These are phyloP conservation scores for Caranx melampygus DNA, from an alignment of 2,113 vertebrate genomes.

Conservation along the genomic window DNA sequence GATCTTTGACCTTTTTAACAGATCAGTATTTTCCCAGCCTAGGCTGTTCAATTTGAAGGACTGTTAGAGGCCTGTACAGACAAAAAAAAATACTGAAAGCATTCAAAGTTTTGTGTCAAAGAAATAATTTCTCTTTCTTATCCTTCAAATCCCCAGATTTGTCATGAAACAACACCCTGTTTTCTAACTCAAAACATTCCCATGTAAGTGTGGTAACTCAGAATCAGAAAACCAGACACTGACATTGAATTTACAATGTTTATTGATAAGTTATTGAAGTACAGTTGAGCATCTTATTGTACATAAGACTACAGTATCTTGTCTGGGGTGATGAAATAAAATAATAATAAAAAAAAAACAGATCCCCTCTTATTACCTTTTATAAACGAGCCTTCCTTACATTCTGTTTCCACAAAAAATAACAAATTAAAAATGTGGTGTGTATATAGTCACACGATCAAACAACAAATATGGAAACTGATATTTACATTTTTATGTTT, in stretches of 20 bases:
- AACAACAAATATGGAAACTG: constrained; percentile 50
- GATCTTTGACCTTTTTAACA: too few relatives aligned
- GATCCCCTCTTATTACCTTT: constrained; percentile 32
- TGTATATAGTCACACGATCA: constrained; percentile 52
- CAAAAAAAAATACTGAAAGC: too few relatives aligned
- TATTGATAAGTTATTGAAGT: constrained; percentile 66
- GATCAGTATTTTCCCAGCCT: too few relatives aligned
- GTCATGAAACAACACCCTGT: too few relatives aligned
- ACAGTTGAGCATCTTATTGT: constrained; percentile 59
- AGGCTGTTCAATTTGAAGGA: too few relatives aligned
- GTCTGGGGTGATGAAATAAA: constrained; percentile 50
- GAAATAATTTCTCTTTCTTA: too few relatives aligned
- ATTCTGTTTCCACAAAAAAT: constrained; percentile 42
- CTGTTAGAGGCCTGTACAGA: too few relatives aligned
- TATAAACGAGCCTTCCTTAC: constrained; percentile 31
- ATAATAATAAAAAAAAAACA: constrained; percentile 23
- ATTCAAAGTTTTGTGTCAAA: too few relatives aligned
- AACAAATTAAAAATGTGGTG: constrained; percentile 47
- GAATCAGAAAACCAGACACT: background rate
- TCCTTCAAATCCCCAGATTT: too few relatives aligned
- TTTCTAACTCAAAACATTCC: background rate
- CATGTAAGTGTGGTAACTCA: background rate
- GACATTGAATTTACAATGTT: constrained; percentile 47
- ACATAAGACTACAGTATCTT: constrained; percentile 47
- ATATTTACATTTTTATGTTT: constrained; percentile 57